Base-by-base conservation (phyloP, 2,113 vertebrate genomes). In the Platichthys stellatus region DNA sequence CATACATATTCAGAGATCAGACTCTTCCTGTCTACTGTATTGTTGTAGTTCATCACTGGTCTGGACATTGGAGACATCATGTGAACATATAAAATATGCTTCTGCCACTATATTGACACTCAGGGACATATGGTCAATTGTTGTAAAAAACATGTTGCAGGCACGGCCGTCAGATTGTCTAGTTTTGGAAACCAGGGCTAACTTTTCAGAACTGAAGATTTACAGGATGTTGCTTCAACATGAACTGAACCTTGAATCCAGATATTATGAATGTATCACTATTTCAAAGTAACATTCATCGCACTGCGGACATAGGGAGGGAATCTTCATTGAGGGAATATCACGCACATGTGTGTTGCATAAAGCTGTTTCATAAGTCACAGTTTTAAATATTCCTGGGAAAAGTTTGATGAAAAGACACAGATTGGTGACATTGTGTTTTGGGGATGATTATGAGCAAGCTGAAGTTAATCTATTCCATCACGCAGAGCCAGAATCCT, bases 281-380 rank as follows among this genome's bases (percentile, higher is more conserved):
- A 31, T 31, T 31, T 31, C 31, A 21, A 56, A 20, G 53, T 4
- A 12, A 21, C 53, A 2, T 56, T 21, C 20, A 56, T 56, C 53
- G 5, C 9, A 24, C 10, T 5, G 11, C 1, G 8, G 24, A 57
- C 54, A 13, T 24, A 24, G 54, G 45, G 45, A 2, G 21, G 23
- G 54, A 3, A 56, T 56, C 18, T 56, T 18, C 2, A 18, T 18
- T 49, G 4, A 18, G 14, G 15, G 13, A 49, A 49, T 13, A 15
- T 45, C 14, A 45, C 13, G 13, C 3, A 45, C 45, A 49, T 49
- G 45, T 66, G 63, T 24, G 28, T 58, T 26, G 23, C 23, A 56
- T 69, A 56, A 56, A 69, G 72, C 60, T 38, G 23, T 70, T 80
- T 17, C 18, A 1, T 67, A 63, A 62, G 38, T 24, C 49, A 21